Evolutionary conservation across 2,888 invertebrate species (phyloP).

Genomic region (Girardia tigrina): DNA sequence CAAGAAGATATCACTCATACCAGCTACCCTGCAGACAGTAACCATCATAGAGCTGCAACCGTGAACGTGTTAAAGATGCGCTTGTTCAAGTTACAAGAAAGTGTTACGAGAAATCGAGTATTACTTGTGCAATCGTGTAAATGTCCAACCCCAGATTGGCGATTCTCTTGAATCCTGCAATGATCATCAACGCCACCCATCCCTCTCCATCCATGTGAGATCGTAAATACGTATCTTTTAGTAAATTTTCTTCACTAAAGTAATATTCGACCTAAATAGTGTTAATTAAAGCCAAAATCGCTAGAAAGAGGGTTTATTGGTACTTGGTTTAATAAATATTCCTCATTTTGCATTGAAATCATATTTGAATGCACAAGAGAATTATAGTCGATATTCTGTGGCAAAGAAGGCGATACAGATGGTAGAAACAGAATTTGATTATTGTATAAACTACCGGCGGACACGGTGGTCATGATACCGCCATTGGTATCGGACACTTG

Average conservation of each 20-base stretch:
- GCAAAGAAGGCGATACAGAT: neutral
- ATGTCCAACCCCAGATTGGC: slow-evolving; percentile 14
- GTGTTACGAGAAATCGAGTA: neutral
- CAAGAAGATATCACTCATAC: too few species aligned
- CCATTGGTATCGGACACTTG: neutral
- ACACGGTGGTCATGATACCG: neutral
- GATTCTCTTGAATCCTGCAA: slow-evolving; percentile 29
- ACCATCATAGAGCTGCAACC: too few species aligned
- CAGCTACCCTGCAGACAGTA: too few species aligned
- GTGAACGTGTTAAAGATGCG: too few species aligned
- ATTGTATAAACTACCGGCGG: neutral
- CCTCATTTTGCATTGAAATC: neutral
- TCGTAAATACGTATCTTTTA: slow-evolving; percentile 29
- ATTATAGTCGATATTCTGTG: neutral
- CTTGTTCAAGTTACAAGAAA: too few species aligned
- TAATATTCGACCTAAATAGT: slow-evolving; percentile 27
- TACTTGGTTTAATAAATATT: neutral
- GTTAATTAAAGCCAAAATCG: neutral
- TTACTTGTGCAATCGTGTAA: slow-evolving; percentile 23
- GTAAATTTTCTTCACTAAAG: slow-evolving; percentile 27
- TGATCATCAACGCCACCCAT: slow-evolving; percentile 28
- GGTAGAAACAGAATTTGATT: slow-evolving; percentile 14
- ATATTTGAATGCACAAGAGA: neutral
- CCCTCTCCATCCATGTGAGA: slow-evolving; percentile 29
- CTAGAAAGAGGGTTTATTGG: neutral